These are phyloP conservation scores for Odontomachus brunneus DNA, from an alignment of 1,140 invertebrate species.

Conservation along the genomic window DNA sequence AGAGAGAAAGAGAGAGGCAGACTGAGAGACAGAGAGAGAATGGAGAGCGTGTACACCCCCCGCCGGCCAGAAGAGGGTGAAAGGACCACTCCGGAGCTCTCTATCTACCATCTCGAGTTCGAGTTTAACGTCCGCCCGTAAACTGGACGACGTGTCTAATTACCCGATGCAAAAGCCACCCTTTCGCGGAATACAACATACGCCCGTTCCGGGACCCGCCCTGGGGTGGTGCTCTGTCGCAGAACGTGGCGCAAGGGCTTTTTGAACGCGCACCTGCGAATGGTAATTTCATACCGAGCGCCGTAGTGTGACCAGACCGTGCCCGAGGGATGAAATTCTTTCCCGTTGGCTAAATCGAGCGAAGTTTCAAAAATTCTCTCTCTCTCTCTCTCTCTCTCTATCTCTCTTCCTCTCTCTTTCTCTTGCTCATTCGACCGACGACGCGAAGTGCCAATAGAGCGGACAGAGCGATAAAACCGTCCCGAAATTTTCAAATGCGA, in stretches of 20 bases:
- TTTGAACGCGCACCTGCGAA: constrained; percentile 38
- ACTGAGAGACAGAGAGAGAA: too few relatives aligned
- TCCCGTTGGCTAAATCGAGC: not conserved
- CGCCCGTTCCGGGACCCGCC: constrained; percentile 17
- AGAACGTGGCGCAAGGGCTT: not conserved
- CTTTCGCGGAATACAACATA: constrained; percentile 11
- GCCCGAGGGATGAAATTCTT: constrained; percentile 24
- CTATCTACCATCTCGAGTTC: constrained; percentile 66
- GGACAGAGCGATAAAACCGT: not conserved
- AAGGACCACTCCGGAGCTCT: constrained; percentile 49
- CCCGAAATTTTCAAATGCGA: not conserved
- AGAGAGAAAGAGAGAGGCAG: not conserved
- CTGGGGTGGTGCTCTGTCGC: not conserved
- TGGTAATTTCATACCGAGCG: constrained; percentile 35
- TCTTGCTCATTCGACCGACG: too few relatives aligned
- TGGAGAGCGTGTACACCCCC: constrained; percentile 6
- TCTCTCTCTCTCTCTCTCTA: too few relatives aligned
- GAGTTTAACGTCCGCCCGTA: constrained; percentile 76
- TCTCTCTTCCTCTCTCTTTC: too few relatives aligned
- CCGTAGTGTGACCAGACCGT: not conserved
- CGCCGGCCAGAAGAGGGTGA: constrained; percentile 40
- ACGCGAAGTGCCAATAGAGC: not conserved
- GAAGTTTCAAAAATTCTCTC: constrained; percentile 10
- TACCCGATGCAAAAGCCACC: constrained; percentile 71
- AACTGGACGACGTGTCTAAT: constrained; percentile 79